Evolutionary conservation across 2,888 invertebrate genomes (phyloP).

Genomic region (Chromoteleia sp.): DNA sequence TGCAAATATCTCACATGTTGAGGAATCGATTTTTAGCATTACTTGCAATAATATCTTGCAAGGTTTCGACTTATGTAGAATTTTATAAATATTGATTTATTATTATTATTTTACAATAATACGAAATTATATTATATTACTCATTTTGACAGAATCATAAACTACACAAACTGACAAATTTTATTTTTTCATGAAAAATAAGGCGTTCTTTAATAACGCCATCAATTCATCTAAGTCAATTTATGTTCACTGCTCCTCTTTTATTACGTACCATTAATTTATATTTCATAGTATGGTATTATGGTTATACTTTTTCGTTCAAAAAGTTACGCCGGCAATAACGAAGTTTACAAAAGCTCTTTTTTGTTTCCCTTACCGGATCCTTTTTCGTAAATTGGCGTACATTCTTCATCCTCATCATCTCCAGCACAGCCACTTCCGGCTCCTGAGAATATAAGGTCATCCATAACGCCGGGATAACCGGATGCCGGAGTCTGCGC

Average conservation of each 20-base stretch:
- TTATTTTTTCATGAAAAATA: slow-evolving; percentile 12
- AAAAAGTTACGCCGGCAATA: slow-evolving; percentile 39
- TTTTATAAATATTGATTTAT: too few species aligned
- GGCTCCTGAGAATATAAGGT: slow-evolving; percentile 95
- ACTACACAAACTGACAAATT: too few species aligned
- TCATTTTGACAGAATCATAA: too few species aligned
- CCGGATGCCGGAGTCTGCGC: slow-evolving; percentile 94
- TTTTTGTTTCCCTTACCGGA: slow-evolving; percentile 86
- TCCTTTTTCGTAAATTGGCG: slow-evolving; percentile 92
- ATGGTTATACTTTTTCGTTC: slow-evolving; percentile 7
- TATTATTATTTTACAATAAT: too few species aligned
- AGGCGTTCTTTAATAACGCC: not conserved
- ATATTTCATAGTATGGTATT: slow-evolving; percentile 18
- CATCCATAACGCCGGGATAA: slow-evolving; percentile 92
- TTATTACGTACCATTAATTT: slow-evolving; percentile 34
- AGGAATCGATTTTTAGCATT: too few species aligned
- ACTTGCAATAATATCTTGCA: too few species aligned
- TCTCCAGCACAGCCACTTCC: slow-evolving; percentile 96
- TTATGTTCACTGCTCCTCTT: slow-evolving; percentile 31
- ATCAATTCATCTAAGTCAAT: slow-evolving; percentile 52
- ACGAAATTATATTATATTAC: too few species aligned
- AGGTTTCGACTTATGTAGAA: too few species aligned
- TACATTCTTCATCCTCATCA: slow-evolving; percentile 95
- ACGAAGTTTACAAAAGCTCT: slow-evolving; percentile 89
- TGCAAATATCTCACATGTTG: too few species aligned